Evolutionary conservation across 1,140 invertebrate genomes (phyloP), one percentile per base, ranked within the genome.

Genomic region (Stegodyphus mimosarum): DNA sequence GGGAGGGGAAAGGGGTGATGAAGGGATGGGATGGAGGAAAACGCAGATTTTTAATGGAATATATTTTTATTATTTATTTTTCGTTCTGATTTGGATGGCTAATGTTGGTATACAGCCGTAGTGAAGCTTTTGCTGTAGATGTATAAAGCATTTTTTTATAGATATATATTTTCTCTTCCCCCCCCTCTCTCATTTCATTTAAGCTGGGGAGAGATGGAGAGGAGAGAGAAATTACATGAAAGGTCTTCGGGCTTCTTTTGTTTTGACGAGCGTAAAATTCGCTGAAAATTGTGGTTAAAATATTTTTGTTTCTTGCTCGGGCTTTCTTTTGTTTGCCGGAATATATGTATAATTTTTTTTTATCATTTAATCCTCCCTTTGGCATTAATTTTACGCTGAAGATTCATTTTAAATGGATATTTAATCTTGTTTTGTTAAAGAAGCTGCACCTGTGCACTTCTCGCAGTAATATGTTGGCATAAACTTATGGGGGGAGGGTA

Each of bases 181-280:
- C 33, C 33, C 33, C 3, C 33, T 33, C 33, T 33, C 33, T 33
- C 33, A 33, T 33, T 33, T 33, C 33, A 33, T 33, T 33, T 33
- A 33, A 33, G 33, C 15, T 49, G 48, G 75, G 6, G 49, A 7
- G n/a, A 67, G 75, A 67, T 15, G 55, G 55, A 15, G 50, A 33
- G 77, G 48, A 18, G 67, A 70, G 18, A 50, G 77, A 79, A 79
- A 79, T 79, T 79, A 33, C 18, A 15, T 69, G 66, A 17, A 17
- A 17, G 66, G 66, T 78, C 64, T 78, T 55, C 9, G 15, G 64
- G 49, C 66, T 55, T 11, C 53, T 73, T 83, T 83, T 74, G 80
- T 83, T 74, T 83, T 83, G 71, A 74, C 55, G 80, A 83, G 80
- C 80, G 72, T 73, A 67, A 83, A 83, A 83, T 83, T 83, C 60